Evolutionary conservation across 2,888 invertebrate species (phyloP).

Genomic region (Drosophila tripunctata): DNA sequence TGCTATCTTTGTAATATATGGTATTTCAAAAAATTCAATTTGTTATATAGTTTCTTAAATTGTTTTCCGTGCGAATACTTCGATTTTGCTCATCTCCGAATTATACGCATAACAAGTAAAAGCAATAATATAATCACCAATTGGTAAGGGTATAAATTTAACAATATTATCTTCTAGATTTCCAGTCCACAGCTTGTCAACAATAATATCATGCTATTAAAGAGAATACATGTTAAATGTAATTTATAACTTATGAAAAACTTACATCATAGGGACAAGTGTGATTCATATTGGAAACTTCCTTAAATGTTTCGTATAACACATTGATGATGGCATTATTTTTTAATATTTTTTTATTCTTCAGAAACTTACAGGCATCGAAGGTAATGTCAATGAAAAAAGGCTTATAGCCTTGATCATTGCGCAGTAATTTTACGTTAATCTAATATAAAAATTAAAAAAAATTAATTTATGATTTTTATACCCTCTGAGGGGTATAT

Average conservation of each 20-base stretch:
- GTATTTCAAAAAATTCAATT: too few species aligned
- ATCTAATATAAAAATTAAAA: neutral
- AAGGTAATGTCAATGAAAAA: constrained; percentile 15
- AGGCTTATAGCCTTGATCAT: constrained; percentile 32
- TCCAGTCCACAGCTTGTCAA: neutral
- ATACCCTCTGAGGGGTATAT: too few species aligned
- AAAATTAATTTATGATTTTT: neutral
- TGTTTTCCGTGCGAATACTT: neutral
- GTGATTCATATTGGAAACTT: constrained; percentile 43
- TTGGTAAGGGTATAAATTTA: neutral
- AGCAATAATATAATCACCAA: neutral
- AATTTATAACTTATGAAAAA: neutral
- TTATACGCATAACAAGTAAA: neutral
- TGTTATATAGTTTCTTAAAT: too few species aligned
- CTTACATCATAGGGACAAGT: constrained; percentile 41
- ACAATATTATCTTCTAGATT: neutral
- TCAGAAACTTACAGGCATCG: constrained; percentile 35
- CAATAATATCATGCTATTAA: constrained; percentile 4
- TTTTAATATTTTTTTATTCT: too few species aligned
- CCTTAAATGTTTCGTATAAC: constrained; percentile 5
- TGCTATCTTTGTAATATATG: too few species aligned
- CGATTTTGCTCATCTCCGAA: neutral
- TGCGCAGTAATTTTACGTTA: constrained; percentile 27
- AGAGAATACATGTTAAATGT: neutral
- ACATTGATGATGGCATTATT: constrained; percentile 7